Percentiles rank a stretch among this genome's conserved stretches.
Conservation (phyloP, 2,797 vertebrate species). For the Typhlichthys subterraneus region DNA sequence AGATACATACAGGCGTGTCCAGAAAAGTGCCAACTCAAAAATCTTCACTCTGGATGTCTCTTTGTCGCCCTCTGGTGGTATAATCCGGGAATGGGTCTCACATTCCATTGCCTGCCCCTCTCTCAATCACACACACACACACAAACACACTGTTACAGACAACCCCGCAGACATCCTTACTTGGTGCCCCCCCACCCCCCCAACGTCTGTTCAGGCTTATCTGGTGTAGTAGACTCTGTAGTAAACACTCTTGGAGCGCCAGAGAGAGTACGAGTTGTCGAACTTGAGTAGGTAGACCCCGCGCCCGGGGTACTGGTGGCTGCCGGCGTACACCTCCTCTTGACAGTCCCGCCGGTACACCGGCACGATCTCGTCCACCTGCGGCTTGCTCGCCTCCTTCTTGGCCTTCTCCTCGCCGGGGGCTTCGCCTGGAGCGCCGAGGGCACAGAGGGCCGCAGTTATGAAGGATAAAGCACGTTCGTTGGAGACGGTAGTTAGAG, state of each 20-base stretch:
- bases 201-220: conserved; percentile 84
- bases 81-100: background rate
- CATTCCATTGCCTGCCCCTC: background rate
- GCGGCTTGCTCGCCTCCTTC: conserved; percentile 91
- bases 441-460: background rate
- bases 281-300: conserved; percentile 99
- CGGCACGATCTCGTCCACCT: conserved; percentile 98
- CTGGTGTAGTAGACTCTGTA: conserved; percentile 99
- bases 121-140: background rate
- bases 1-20: conserved; percentile 39
- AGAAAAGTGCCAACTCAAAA: conserved; percentile 41
- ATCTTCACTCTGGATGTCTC: conserved; percentile 43
- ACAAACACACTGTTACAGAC: conserved; percentile 19
- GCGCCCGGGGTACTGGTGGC: conserved; percentile 97
- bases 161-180: background rate
- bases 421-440: conserved; percentile 73
- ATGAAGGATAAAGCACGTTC: background rate
- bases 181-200: conserved; percentile 52
- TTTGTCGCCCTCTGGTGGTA: conserved; percentile 58
- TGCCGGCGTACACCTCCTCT: conserved; percentile 97
- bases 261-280: conserved; percentile 99
- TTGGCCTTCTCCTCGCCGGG: conserved; percentile 89
- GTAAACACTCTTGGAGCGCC: conserved; percentile 99
- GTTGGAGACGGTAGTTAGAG: too few relatives aligned
- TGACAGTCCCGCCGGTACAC: conserved; percentile 99